Conservation (phyloP, 1,140 invertebrate species). For the Physella acuta region DNA sequence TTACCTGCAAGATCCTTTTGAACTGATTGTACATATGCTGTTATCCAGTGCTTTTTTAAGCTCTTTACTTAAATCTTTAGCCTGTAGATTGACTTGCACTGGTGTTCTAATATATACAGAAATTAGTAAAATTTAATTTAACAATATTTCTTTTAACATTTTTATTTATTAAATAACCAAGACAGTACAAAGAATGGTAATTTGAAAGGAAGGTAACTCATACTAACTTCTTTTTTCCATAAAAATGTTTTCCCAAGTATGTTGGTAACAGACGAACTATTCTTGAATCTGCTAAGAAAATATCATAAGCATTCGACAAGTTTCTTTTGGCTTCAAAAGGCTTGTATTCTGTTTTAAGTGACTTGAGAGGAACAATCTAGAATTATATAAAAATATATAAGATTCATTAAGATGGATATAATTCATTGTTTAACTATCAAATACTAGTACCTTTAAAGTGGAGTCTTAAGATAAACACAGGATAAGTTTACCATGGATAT, state of each 20-base stretch:
- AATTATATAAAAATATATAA: constrained; percentile 4
- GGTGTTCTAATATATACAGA: constrained; percentile 43
- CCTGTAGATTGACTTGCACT: constrained; percentile 44
- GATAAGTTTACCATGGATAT: no score
- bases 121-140: no score
- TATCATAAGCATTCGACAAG: constrained; percentile 53
- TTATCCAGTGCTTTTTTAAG: constrained; percentile 40
- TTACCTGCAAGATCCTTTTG: constrained; percentile 44
- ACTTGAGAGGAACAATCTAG: constrained; percentile 56
- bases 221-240: constrained; percentile 53
- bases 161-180: no score
- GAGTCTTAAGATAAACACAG: no score
- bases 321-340: constrained; percentile 54
- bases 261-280: constrained; percentile 48
- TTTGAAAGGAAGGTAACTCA: no score
- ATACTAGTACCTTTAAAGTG: neutral
- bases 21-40: constrained; percentile 38
- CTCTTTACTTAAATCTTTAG: constrained; percentile 42
- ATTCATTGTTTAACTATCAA: no score
- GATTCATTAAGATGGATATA: neutral
- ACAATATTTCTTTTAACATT: no score
- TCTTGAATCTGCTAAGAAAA: constrained; percentile 54
- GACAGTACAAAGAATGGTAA: no score
- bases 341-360: constrained; percentile 56
- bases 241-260: constrained; percentile 55